Evolutionary conservation across 2,113 vertebrate species (phyloP), one percentile per base, ranked within the genome.

Genomic region (Halichoeres trimaculatus): DNA sequence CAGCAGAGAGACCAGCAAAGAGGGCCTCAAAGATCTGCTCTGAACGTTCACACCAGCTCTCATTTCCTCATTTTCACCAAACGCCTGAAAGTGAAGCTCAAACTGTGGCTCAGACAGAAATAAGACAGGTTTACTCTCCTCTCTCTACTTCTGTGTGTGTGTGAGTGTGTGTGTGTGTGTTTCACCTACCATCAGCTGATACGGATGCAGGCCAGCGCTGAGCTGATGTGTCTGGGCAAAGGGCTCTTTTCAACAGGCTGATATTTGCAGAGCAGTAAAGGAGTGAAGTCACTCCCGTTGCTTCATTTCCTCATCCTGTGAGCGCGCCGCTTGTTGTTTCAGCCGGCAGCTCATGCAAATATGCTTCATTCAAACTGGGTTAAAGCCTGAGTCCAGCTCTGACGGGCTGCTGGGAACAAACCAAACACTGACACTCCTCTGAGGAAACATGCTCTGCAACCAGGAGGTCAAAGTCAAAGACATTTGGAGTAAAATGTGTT

Each of bases 231-330:
- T 81, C 71, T 54, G 91, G 74, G 73, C 91, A 93, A 93, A 94
- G 89, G 91, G 59, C 89, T 11, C 69, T 41, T 48, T 70, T 85
- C 50, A 70, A 10, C 63, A 43, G 23, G 73, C 76, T 52, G 61
- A 84, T 90, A 84, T 90, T 90, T 88, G 88, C 78, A 92, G 89
- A 63, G 85, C 89, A 90, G 86, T 77, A 88, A 87, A 90, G 58
- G 24, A 56, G 57, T 60, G 71, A 74, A 80, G 82, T 81, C 85
- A 74, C 69, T 24, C 45, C 35, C 16, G 53, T 86, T 81, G 72
- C 75, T 64, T 41, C 74, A 81, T 89, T 90, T 91, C 90, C 88
- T 85, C 74, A 63, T 91, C 81, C 71, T 85, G 82, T 60, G 77
- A 12, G 45, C 47, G 73, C 45, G 66, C 79, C 26, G 67, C n/a